Percentiles rank a stretch among this genome's conserved stretches.
These are phyloP conservation scores for Anseranas semipalmata DNA, from an alignment of 2,113 vertebrate genomes.

Conservation along the genomic window DNA sequence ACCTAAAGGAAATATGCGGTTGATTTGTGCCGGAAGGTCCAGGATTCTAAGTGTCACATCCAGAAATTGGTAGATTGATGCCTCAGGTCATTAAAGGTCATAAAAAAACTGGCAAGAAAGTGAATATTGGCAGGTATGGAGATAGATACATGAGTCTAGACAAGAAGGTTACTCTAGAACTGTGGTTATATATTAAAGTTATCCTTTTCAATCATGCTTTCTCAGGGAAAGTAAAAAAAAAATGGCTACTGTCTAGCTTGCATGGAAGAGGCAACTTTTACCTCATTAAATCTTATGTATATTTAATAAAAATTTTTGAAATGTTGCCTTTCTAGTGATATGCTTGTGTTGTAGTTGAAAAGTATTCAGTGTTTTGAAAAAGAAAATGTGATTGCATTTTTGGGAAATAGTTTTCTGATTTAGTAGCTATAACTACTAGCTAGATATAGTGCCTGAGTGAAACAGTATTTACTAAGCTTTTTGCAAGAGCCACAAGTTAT, in stretches of 20 bases:
- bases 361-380: neutral
- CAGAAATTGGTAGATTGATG: neutral
- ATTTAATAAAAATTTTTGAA: neutral
- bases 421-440: neutral
- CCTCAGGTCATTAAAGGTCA: neutral
- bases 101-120: neutral
- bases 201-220: neutral
- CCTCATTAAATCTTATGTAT: neutral
- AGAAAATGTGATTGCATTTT: neutral
- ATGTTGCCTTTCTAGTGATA: neutral
- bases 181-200: neutral
- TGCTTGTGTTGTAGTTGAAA: neutral
- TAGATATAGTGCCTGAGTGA: neutral
- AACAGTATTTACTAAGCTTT: neutral
- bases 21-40: neutral
- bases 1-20: neutral
- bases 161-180: neutral
- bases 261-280: neutral
- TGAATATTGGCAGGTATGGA: neutral
- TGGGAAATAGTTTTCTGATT: neutral
- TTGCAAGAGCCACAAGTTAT: neutral
- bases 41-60: neutral
- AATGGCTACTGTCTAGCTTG: no score
- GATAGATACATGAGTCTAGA: accelerated
- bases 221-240: neutral